Conservation (phyloP, 37 sponge, comb jelly and placozoan genomes). For the Chondrosia reniformis region DNA sequence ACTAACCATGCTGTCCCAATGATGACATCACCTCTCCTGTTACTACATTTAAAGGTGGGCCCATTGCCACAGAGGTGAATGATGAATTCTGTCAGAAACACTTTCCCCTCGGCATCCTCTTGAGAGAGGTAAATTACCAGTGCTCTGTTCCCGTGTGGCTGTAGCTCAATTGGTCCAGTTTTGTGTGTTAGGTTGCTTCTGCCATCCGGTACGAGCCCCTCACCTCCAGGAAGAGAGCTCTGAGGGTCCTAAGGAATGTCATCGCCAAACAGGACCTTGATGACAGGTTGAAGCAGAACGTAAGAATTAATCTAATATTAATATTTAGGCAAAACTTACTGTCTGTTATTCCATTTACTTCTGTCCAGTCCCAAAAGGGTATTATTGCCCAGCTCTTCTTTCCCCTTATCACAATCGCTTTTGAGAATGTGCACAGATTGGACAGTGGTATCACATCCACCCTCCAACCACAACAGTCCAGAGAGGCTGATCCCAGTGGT, state of each 20-base stretch:
- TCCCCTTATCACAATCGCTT: conserved; percentile 75
- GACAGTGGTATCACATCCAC: conserved; percentile 35
- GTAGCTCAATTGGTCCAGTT: neutral
- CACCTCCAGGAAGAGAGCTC: conserved; percentile 41
- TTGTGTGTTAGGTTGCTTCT: conserved; percentile 43
- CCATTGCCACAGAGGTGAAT: conserved; percentile 29
- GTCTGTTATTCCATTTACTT: neutral
- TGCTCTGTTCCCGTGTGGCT: neutral
- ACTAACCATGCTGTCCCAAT: too few species aligned
- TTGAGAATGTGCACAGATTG: conserved; percentile 55
- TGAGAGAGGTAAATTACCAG: conserved; percentile 81
- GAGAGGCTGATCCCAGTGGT: neutral
- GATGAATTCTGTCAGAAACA: conserved; percentile 82
- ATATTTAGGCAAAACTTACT: too few species aligned
- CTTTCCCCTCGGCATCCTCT: conserved; percentile 74
- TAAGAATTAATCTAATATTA: conserved; percentile 15
- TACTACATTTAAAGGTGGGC: too few species aligned
- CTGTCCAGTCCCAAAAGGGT: conserved; percentile 41
- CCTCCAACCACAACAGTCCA: conserved; percentile 22
- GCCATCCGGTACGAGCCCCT: conserved; percentile 50
- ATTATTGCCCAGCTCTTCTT: conserved; percentile 81
- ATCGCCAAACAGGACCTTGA: conserved; percentile 87
- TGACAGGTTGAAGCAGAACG: conserved; percentile 56
- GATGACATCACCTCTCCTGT: too few species aligned
- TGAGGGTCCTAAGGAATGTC: conserved; percentile 64